phyloP scores from a whole-genome alignment of 2,888 invertebrate species.

The Hoplodrina ambigua region DNA sequence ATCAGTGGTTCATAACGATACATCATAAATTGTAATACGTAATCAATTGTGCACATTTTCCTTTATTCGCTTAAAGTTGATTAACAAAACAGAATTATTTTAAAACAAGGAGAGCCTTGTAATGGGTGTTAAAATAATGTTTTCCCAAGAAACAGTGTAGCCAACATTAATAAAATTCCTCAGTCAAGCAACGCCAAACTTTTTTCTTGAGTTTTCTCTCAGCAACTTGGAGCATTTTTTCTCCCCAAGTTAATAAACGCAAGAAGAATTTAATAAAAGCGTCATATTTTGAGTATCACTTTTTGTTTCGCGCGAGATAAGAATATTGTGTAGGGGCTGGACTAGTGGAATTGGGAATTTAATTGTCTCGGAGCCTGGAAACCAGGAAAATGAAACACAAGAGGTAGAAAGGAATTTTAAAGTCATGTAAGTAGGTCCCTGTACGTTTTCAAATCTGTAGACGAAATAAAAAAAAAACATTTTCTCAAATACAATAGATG shows the following conservation, averaged over 20 bases:
- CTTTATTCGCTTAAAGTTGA: slow-evolving; percentile 23
- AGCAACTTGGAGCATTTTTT: slow-evolving; percentile 80
- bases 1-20: neutral
- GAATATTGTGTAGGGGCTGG: slow-evolving; percentile 58
- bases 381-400: slow-evolving; percentile 38
- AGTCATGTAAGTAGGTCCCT: neutral
- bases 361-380: slow-evolving; percentile 52
- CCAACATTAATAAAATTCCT: slow-evolving; percentile 86
- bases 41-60: slow-evolving; percentile 23
- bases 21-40: neutral
- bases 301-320: slow-evolving; percentile 67
- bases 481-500: slow-evolving; percentile 16
- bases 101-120: slow-evolving; percentile 64
- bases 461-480: slow-evolving; percentile 2
- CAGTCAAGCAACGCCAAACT: slow-evolving; percentile 82
- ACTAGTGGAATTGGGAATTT: slow-evolving; percentile 60
- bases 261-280: slow-evolving; percentile 88
- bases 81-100: slow-evolving; percentile 55
- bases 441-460: slow-evolving; percentile 2
- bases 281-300: slow-evolving; percentile 79
- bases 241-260: slow-evolving; percentile 82
- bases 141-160: slow-evolving; percentile 77
- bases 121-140: slow-evolving; percentile 77
- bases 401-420: slow-evolving; percentile 24
- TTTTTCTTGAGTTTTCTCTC: slow-evolving; percentile 78